Evolutionary conservation across 1,140 invertebrate genomes (phyloP), one percentile per base, ranked within the genome.

Genomic region (Drosophila murphyi): DNA sequence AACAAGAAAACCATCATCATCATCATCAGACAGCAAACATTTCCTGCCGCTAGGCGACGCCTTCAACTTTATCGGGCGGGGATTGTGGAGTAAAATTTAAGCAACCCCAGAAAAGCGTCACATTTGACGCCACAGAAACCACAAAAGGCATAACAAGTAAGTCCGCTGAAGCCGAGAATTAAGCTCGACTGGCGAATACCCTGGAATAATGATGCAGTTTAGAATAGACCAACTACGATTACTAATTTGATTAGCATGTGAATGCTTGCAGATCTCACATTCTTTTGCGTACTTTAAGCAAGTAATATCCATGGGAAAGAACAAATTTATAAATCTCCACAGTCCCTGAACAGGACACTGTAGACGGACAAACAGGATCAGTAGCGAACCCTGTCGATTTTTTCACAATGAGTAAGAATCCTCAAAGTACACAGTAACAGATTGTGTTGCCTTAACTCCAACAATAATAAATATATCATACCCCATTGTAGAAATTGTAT

Each of bases 11-110:
- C 76, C 75, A 82, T 81, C 74, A 75, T 78, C 74, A 55, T 71
- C 54, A 47, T 71, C 79, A 79, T 78, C 70, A 71, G 73, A 65
- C 62, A 60, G 71, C 62, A 59, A 75, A 69, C 78, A 63, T 72
- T 80, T 87, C 80, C 83, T 80, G 88, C 76, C 83, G 55, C 63
- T 79, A 64, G 60, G 51, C 2, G n/a, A 41, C 52, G 41, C 32
- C 34, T 52, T 67, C 72, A 34, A 31, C 55, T 60, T 62, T 62
- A 34, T 75, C 41, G 41, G 35, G 7, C 1, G 39, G 6, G 50
- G 4, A 39, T 62, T 61, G 35, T 39, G 47, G n/a, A 47, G 43
- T 8, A 50, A 20, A 5, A 43, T 45, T 37, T 20, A 7, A 41
- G 48, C 34, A 64, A 43, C 55, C 73, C 60, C 47, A 56, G 50